Evolutionary conservation across 2,797 vertebrate species (phyloP).

Genomic region (Lemur catta): DNA sequence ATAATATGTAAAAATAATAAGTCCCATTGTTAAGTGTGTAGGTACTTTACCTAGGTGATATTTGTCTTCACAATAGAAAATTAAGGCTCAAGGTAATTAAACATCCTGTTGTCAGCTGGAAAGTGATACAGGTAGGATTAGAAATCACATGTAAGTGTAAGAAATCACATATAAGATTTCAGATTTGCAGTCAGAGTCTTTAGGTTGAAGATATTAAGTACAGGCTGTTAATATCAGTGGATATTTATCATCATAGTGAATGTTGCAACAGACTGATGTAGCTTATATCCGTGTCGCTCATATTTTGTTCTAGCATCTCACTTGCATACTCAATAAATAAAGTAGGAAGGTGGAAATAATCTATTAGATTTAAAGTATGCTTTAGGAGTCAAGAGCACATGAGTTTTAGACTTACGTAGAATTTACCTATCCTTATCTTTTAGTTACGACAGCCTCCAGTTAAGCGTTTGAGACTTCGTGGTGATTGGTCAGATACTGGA

Average conservation of each 20-base stretch:
- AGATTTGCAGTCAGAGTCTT: neutral
- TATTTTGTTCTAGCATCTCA: neutral
- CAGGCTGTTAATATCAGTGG: neutral
- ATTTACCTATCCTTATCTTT: slow-evolving; percentile 48
- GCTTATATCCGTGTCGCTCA: neutral
- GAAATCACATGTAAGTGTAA: neutral
- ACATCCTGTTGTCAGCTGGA: neutral
- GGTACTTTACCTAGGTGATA: neutral
- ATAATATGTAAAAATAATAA: neutral
- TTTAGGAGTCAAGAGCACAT: neutral
- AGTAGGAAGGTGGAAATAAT: neutral
- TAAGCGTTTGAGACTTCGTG: slow-evolving; percentile 95
- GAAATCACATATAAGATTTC: neutral
- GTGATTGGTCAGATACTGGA: slow-evolving; percentile 99
- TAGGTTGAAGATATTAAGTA: neutral
- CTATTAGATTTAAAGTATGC: neutral
- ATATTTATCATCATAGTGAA: neutral
- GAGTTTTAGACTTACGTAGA: neutral
- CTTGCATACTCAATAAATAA: neutral
- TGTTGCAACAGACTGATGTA: neutral
- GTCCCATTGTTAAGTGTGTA: neutral
- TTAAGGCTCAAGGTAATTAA: neutral
- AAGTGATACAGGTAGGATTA: neutral
- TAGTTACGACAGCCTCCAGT: slow-evolving; percentile 97
- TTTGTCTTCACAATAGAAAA: neutral